Evolutionary conservation across 2,797 vertebrate genomes (phyloP).

Genomic region (Coregonus ussuriensis): DNA sequence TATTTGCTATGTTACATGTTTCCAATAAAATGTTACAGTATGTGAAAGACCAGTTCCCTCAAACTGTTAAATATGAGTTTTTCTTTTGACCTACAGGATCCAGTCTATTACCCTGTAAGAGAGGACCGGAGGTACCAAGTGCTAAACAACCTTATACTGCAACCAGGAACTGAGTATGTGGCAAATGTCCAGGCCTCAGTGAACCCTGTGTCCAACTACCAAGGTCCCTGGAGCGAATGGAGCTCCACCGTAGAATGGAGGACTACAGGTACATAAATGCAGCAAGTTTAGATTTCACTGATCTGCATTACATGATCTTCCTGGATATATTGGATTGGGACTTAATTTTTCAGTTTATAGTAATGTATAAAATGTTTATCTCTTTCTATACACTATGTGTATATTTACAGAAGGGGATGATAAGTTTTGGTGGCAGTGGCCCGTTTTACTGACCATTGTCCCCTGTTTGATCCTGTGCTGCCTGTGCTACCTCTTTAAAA

Average conservation of each 20-base stretch:
- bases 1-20: neutral
- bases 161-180: conserved; percentile 22
- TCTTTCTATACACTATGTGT: neutral
- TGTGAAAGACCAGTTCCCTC: neutral
- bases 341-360: neutral
- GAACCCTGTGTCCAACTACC: rapidly evolving
- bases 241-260: conserved; percentile 47
- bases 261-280: neutral
- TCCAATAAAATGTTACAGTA: neutral
- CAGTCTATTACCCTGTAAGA: neutral
- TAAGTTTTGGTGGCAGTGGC: neutral
- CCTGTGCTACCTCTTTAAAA: conserved; percentile 46
- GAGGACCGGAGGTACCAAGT: neutral
- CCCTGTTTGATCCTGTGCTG: conserved; percentile 31
- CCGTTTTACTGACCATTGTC: neutral
- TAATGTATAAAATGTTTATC: neutral
- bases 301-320: neutral
- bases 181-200: conserved; percentile 62
- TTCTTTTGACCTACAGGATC: conserved; percentile 28
- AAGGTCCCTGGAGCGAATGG: conserved; percentile 76
- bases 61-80: neutral
- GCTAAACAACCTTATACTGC: conserved; percentile 34
- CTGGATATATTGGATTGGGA: neutral
- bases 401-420: conserved; percentile 25
- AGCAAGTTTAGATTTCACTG: neutral